A percentile compares a stretch with the other conserved stretches of the same genome.
Conservation (phyloP, 2,888 invertebrate species). For the Dioctria rufipes region DNA sequence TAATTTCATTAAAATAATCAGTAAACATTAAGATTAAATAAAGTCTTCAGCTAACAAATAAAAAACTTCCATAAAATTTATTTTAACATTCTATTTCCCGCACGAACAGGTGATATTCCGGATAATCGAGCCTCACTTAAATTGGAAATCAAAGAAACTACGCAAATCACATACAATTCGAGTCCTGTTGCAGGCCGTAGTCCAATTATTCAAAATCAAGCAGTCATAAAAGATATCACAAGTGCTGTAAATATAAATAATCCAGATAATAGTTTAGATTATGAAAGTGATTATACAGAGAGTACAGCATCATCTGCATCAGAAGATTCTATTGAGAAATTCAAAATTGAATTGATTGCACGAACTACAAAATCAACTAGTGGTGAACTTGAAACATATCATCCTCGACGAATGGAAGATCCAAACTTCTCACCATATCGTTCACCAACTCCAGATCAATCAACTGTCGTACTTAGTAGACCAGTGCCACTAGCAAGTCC, state of each 20-base stretch:
- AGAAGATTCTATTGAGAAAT: conserved; percentile 70
- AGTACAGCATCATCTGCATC: conserved; percentile 76
- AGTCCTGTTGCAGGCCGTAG: conserved; percentile 33
- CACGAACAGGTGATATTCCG: conserved; percentile 25
- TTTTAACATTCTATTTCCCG: neutral
- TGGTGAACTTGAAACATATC: conserved; percentile 79
- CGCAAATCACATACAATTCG: conserved; percentile 65
- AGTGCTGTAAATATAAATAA: conserved; percentile 60
- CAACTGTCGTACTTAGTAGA: conserved; percentile 76
- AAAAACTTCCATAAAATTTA: too few relatives aligned
- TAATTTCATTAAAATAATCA: too few relatives aligned
- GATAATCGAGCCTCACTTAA: conserved; percentile 30
- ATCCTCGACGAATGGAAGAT: conserved; percentile 75
- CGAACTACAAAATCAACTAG: conserved; percentile 67
- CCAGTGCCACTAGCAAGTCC: conserved; percentile 78
- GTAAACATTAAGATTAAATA: too few relatives aligned
- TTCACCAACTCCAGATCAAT: conserved; percentile 72
- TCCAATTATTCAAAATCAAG: neutral
- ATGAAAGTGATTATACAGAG: conserved; percentile 77
- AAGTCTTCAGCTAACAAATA: too few relatives aligned
- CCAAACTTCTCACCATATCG: conserved; percentile 69
- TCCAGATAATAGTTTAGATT: conserved; percentile 66
- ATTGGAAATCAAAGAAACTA: conserved; percentile 40
- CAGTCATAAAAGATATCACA: conserved; percentile 7
- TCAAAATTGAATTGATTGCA: conserved; percentile 68